Base-by-base conservation (phyloP, 2,797 vertebrate species). In the Enteromius fasciolatus region DNA sequence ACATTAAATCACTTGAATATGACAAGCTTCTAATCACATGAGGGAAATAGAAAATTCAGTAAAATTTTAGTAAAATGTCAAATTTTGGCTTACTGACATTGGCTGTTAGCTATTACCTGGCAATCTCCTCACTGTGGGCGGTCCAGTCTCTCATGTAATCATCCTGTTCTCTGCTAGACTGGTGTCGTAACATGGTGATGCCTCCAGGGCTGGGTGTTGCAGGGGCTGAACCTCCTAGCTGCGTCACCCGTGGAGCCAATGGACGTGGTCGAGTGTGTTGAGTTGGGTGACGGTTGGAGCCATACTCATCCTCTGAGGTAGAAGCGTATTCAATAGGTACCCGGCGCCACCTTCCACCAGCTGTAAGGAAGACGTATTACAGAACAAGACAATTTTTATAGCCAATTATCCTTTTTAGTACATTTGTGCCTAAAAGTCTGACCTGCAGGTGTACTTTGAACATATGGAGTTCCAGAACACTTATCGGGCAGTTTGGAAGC, bases 141-240 rank as follows among this genome's bases (percentile, higher is more conserved):
- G 97, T 98, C 97, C 97, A 99, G 74, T 98, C 97, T 67, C 96
- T 96, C 92, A 99, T 97, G 86, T 99, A 98, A 85, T 98, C 97
- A 83, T 99, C 97, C 87, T 99, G 97, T 20, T 97, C 97, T 86
- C 95, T 96, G 87, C 95, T 96, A 86, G 96, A 96, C 84, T 96
- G 95, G 90, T 92, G 91, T 92, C 95, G 97, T 88, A 96, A 92
- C 0, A 93, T n/a, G 1, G 89, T 86, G 85, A 94, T 93, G 83
- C 94, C 94, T 17, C 88, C 84, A 28, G 92, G 90, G 86, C 87
- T 90, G 12, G 93, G 93, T n/a, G 91, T 93, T 79, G 94, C 94
- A 0, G 94, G 92, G 82, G 95, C 96, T 44, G 95, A 90, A 86
- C 94, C 96, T 86, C 96, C 96, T 41, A 97, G 89, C 85, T 97